phyloP scores from a whole-genome alignment of 2,797 vertebrate genomes.

The Graptemys geographica region DNA sequence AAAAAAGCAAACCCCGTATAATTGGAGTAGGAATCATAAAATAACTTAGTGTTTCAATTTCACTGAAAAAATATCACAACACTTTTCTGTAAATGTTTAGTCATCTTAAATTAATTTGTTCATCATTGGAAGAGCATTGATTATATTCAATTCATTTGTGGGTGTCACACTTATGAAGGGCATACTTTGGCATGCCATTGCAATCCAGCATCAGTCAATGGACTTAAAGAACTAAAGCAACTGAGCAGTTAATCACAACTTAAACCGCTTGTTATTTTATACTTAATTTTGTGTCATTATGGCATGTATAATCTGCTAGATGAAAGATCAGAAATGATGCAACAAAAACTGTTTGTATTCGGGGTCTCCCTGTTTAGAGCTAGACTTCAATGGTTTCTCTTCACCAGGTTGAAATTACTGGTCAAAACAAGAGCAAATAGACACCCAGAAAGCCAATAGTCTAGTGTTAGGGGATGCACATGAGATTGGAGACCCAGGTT shows the following conservation, averaged over 20 bases:
- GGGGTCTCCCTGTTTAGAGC: background rate
- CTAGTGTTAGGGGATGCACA: no score
- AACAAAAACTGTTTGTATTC: background rate
- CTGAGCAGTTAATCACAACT: slow-evolving; percentile 18
- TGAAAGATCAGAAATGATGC: background rate
- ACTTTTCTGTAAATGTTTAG: slow-evolving; percentile 19
- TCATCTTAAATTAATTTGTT: slow-evolving; percentile 36
- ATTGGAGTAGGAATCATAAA: slow-evolving; percentile 32
- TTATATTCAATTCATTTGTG: slow-evolving; percentile 13
- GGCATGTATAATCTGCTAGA: background rate
- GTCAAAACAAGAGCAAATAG: no score
- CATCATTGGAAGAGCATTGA: slow-evolving; percentile 7
- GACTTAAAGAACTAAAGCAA: slow-evolving; percentile 56
- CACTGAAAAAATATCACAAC: background rate
- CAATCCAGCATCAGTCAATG: slow-evolving; percentile 16
- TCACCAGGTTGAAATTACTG: no score
- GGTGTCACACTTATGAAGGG: background rate
- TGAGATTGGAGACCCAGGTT: background rate
- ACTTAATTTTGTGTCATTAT: slow-evolving; percentile 7
- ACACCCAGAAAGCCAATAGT: no score
- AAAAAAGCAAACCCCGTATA: slow-evolving; percentile 38
- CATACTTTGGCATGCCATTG: slow-evolving; percentile 2
- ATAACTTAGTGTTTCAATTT: background rate
- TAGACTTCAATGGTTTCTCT: background rate
- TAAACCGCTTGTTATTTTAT: slow-evolving; percentile 7